These are phyloP conservation scores for Drosophila anceps DNA, from an alignment of 2,888 invertebrate species.

Conservation along the genomic window DNA sequence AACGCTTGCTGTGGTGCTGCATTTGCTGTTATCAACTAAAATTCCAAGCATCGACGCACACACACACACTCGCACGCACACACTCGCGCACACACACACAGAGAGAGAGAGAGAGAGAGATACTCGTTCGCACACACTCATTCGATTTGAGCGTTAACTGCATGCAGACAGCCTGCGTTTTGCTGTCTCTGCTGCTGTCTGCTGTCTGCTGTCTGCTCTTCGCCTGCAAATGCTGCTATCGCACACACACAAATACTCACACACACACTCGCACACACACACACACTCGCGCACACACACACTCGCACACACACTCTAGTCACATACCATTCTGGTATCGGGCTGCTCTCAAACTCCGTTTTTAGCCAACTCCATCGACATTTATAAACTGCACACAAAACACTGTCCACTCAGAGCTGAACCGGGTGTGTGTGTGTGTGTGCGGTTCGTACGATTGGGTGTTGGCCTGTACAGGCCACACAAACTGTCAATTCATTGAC, in stretches of 20 bases:
- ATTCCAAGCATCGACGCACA: slow-evolving; percentile 75
- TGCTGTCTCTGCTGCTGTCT: slow-evolving; percentile 21
- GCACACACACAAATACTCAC: slow-evolving; percentile 1
- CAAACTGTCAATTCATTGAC: slow-evolving; percentile 23
- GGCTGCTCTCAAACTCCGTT: slow-evolving; percentile 26
- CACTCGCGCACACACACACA: slow-evolving; percentile 11
- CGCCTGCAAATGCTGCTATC: slow-evolving; percentile 15
- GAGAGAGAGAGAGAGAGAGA: neutral
- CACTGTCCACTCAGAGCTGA: slow-evolving; percentile 59
- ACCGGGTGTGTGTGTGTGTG: neutral
- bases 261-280: slow-evolving; percentile 1
- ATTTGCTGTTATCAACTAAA: slow-evolving; percentile 72
- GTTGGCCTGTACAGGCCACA: slow-evolving; percentile 37
- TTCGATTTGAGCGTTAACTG: slow-evolving; percentile 38
- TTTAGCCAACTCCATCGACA: slow-evolving; percentile 55
- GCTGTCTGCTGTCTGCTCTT: slow-evolving; percentile 10
- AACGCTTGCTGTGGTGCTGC: slow-evolving; percentile 20
- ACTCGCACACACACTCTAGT: neutral
- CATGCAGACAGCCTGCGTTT: slow-evolving; percentile 24
- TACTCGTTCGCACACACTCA: slow-evolving; percentile 4
- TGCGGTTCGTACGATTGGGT: slow-evolving; percentile 1
- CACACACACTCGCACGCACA: slow-evolving; percentile 28
- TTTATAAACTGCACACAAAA: slow-evolving; percentile 77
- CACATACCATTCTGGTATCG: slow-evolving; percentile 39
- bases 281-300: neutral